phyloP scores from a whole-genome alignment of 2,888 invertebrate species.

The Chrysina gloriosa region DNA sequence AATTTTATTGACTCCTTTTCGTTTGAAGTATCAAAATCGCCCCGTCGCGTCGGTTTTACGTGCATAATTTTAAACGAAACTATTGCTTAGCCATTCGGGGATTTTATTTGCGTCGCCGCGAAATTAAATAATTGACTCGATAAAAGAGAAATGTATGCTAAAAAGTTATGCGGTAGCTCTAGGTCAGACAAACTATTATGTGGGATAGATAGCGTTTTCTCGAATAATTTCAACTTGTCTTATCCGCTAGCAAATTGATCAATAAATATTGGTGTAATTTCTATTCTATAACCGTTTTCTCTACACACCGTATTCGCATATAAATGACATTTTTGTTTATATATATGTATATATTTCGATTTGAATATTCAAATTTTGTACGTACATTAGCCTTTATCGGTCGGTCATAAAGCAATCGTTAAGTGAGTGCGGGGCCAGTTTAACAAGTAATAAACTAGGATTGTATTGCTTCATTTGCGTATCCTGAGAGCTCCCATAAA shows the following conservation, averaged over 20 bases:
- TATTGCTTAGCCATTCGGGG: background rate
- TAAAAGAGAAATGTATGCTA: too few relatives aligned
- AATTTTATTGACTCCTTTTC: conserved; percentile 11
- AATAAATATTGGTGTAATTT: conserved; percentile 4
- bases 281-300: conserved; percentile 6
- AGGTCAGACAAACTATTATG: background rate
- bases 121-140: too few relatives aligned
- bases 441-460: conserved; percentile 12
- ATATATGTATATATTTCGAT: background rate
- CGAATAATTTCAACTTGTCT: background rate
- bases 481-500: conserved; percentile 5
- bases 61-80: background rate
- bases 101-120: too few relatives aligned
- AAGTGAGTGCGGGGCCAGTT: conserved; percentile 7
- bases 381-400: conserved; percentile 18
- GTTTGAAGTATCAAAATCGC: background rate
- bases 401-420: conserved; percentile 4
- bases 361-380: conserved; percentile 25
- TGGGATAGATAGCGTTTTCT: background rate
- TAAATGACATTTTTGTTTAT: background rate
- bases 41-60: background rate
- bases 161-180: background rate
- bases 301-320: background rate
- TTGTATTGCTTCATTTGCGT: conserved; percentile 30
- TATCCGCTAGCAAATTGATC: background rate